Base-by-base conservation (phyloP, 2,797 vertebrate species). In the Poliocrania exsul region DNA sequence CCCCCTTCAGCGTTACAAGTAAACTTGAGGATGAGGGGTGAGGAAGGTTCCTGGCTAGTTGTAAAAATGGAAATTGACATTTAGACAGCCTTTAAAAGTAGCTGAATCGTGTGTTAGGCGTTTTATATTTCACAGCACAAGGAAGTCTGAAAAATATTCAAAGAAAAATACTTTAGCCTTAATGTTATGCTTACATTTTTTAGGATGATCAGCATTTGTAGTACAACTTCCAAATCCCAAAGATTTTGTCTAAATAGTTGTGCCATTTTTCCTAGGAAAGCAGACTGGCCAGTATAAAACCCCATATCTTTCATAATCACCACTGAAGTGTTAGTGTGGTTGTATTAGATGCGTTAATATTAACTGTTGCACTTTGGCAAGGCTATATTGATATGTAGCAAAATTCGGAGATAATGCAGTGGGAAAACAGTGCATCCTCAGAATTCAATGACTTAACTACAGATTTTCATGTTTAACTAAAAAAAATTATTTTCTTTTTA, bases 341-440 rank as follows among this genome's bases (percentile, higher is more conserved):
- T 62, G 54, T 91, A 66, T 74, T 86, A 61, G 81, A 69, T 65
- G 38, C 42, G 47, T 72, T 93, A 66, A 35, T 73, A 80, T 88
- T 94, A 93, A 93, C 90, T 96, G 92, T 94, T 97, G 96, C 95
- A 53, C 85, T 91, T 89, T 60, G 66, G 88, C 80, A 70, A 62
- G 50, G 47, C 69, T 88, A 3, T 81, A 72, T 80, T 77, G 66
- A 57, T 92, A 53, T 33, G 40, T n/a, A 72, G 83, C 79, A 77
- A 75, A 80, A 92, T 88, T 92, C 84, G 44, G 57, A 93, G 61
- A 56, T 66, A 26, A 1, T 2, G 1, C 47, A 88, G 38, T 84
- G 72, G 60, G 65, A 72, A 87, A 85, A 81, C 46, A 86, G 67
- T 74, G 89, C 58, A 53, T 84, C 46, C 81, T 86, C 69, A 33